These are phyloP conservation scores for Lordiphosa andalusiaca DNA, from an alignment of 2,888 invertebrate genomes.

Conservation along the genomic window DNA sequence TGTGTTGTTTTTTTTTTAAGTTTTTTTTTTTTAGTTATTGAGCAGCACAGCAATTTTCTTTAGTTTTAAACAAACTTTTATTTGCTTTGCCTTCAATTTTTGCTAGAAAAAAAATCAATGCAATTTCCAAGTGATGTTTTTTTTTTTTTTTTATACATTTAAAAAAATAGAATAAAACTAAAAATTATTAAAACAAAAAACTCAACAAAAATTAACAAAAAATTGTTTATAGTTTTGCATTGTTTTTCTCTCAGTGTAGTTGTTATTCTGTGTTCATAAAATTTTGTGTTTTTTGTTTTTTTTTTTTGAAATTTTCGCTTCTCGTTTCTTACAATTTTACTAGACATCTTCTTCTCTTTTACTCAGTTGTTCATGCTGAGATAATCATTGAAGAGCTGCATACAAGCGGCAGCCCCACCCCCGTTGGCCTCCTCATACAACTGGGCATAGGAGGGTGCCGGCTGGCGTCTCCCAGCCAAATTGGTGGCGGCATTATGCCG, in stretches of 20 bases:
- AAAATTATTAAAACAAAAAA: constrained; percentile 55
- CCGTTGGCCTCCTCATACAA: constrained; percentile 43
- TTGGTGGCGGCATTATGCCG: constrained; percentile 41
- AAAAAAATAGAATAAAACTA: constrained; percentile 50
- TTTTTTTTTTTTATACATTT: constrained; percentile 21
- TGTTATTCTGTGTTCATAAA: constrained; percentile 21
- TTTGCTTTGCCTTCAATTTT: constrained; percentile 61
- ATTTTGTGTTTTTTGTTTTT: background rate
- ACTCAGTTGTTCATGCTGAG: constrained; percentile 82
- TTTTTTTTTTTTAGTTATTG: constrained; percentile 71
- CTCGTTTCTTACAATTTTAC: constrained; percentile 38
- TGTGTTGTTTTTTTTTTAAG: constrained; percentile 7
- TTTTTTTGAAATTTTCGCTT: constrained; percentile 32
- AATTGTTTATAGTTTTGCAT: constrained; percentile 40
- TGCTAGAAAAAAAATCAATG: constrained; percentile 42
- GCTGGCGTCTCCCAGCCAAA: constrained; percentile 32
- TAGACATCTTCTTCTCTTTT: constrained; percentile 30
- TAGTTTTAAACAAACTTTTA: constrained; percentile 54
- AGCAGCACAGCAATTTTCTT: constrained; percentile 78
- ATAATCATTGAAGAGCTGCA: constrained; percentile 84
- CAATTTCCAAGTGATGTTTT: constrained; percentile 47
- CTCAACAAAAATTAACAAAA: constrained; percentile 63
- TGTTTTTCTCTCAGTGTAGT: constrained; percentile 26
- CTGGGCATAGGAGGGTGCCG: constrained; percentile 10
- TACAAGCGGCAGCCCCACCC: constrained; percentile 80